A percentile compares a stretch with the other conserved stretches of the same genome.
phyloP scores from a whole-genome alignment of 2,797 vertebrate species.

The Lacerta bilineata region DNA sequence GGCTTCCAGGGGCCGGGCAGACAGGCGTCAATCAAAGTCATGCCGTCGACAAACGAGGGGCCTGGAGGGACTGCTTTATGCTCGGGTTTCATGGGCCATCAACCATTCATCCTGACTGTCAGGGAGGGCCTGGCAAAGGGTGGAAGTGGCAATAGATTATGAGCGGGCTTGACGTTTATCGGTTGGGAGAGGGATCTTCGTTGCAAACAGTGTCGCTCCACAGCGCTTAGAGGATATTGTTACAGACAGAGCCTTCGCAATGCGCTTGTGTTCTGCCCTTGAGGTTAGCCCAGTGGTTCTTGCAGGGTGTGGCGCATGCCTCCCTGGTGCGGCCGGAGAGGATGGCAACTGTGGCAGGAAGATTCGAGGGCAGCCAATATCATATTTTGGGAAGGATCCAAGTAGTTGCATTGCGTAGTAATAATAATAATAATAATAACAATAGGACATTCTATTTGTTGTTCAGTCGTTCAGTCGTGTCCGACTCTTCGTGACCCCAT shows the following conservation, averaged over 20 bases:
- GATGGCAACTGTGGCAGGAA: too few species aligned
- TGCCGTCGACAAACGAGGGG: not conserved
- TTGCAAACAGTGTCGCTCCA: not conserved
- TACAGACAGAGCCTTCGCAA: not conserved
- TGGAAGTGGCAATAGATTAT: not conserved
- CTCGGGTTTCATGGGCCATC: constrained; percentile 13
- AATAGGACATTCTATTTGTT: too few species aligned
- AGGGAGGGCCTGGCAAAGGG: constrained; percentile 5
- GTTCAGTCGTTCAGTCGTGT: too few species aligned
- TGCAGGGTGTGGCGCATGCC: too few species aligned
- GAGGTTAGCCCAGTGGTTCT: too few species aligned
- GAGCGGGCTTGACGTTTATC: not conserved
- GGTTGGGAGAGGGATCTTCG: not conserved
- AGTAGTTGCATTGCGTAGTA: too few species aligned
- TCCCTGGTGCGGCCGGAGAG: too few species aligned
- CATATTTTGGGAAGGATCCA: too few species aligned
- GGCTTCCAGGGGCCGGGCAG: not conserved
- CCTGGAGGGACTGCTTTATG: constrained; percentile 9
- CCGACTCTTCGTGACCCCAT: too few species aligned
- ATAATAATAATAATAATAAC: too few species aligned
- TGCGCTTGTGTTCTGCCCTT: not conserved
- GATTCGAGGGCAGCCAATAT: too few species aligned
- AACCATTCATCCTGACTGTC: constrained; percentile 28
- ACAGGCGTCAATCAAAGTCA: not conserved
- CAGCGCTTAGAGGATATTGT: not conserved